Evolutionary conservation across 2,113 vertebrate species (phyloP).

Genomic region (Penelope pileata): DNA sequence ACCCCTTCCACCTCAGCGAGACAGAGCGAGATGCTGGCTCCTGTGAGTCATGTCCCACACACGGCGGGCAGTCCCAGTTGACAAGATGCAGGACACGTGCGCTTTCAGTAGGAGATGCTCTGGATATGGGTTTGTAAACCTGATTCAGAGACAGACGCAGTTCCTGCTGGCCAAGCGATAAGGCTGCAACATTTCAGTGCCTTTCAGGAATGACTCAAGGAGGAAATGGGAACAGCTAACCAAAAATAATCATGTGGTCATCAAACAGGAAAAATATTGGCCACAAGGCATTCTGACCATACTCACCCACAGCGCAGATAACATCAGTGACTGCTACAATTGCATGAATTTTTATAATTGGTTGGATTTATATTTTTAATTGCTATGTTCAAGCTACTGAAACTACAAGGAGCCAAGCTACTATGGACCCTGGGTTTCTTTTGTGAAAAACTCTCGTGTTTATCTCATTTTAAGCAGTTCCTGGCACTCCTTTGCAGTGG

Average conservation of each 20-base stretch:
- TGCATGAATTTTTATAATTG: background rate
- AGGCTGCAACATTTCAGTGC: background rate
- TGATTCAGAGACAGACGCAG: background rate
- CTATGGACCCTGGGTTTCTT: background rate
- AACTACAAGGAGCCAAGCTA: background rate
- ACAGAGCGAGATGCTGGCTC: background rate
- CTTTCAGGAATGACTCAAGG: conserved; percentile 23
- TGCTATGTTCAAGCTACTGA: background rate
- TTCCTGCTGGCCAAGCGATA: background rate
- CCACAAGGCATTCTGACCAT: background rate
- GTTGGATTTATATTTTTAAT: background rate
- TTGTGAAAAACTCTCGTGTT: background rate
- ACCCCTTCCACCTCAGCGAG: background rate
- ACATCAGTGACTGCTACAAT: background rate
- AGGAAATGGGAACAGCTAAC: conserved; percentile 7
- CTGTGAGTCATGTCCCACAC: accelerated
- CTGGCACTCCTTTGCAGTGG: background rate
- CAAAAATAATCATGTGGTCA: background rate
- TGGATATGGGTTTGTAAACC: background rate
- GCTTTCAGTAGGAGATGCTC: background rate
- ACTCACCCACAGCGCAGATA: background rate
- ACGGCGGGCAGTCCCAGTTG: accelerated
- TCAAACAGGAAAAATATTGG: conserved; percentile 7
- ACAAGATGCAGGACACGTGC: accelerated
- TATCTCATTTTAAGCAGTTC: background rate